Percentiles rank a stretch among this genome's conserved stretches.
Evolutionary conservation across 2,797 vertebrate genomes (phyloP).

Genomic region (Rhodeus uyekii): DNA sequence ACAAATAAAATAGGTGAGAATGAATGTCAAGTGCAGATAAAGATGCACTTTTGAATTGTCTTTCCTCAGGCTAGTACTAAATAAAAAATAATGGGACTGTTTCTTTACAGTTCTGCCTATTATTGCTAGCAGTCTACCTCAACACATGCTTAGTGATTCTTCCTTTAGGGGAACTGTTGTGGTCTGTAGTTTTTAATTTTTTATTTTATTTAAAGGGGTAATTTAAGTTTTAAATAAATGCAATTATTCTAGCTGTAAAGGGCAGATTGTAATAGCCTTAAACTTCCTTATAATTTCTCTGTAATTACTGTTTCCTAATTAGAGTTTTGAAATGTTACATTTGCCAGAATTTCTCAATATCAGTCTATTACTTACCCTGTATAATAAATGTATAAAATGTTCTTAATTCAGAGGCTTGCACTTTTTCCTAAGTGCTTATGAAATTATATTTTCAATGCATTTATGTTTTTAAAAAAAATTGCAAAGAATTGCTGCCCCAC

Average conservation of each 20-base stretch:
- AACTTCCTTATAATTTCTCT: not conserved
- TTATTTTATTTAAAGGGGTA: not conserved
- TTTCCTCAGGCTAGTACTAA: constrained; percentile 16
- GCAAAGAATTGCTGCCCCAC: too few relatives aligned
- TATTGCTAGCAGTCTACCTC: not conserved
- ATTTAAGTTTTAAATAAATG: too few relatives aligned
- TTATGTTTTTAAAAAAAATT: too few relatives aligned
- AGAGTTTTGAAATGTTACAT: not conserved
- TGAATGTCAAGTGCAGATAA: constrained; percentile 1
- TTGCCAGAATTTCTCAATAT: not conserved
- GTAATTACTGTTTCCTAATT: not conserved
- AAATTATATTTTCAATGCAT: too few relatives aligned
- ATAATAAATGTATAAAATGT: not conserved
- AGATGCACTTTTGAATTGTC: not conserved
- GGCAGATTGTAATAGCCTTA: not conserved
- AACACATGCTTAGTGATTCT: not conserved
- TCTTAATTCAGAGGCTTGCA: not conserved
- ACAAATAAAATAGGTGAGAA: constrained; percentile 8
- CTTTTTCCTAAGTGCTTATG: not conserved
- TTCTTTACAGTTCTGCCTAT: not conserved
- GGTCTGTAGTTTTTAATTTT: not conserved
- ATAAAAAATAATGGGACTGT: constrained; percentile 1
- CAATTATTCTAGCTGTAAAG: not conserved
- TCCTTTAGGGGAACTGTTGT: not conserved
- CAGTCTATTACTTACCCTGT: not conserved